These are phyloP conservation scores for Dendropsophus ebraccatus DNA, from an alignment of 2,113 vertebrate species.

Conservation along the genomic window DNA sequence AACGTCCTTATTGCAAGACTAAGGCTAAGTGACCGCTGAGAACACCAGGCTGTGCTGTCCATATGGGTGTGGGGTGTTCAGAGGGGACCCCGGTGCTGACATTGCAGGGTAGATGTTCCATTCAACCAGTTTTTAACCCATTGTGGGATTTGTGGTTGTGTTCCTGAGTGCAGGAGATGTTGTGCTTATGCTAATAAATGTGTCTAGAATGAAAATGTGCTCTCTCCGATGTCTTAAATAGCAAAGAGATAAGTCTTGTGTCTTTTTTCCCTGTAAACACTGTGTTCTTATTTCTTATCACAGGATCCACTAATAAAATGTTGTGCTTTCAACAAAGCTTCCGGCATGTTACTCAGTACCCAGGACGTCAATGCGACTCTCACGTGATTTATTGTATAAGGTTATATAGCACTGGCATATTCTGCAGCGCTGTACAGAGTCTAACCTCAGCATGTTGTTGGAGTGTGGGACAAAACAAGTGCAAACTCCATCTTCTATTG, in stretches of 20 bases:
- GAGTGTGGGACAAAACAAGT: too few species aligned
- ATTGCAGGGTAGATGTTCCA: constrained; percentile 54
- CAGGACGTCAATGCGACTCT: not conserved
- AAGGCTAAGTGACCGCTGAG: not conserved
- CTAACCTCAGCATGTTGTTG: too few species aligned
- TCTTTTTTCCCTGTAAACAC: constrained; percentile 56
- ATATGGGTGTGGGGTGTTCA: constrained; percentile 17
- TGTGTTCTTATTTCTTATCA: constrained; percentile 57
- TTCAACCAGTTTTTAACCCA: constrained; percentile 53
- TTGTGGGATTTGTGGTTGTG: constrained; percentile 59
- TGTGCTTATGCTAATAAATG: constrained; percentile 58
- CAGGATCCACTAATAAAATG: constrained; percentile 58
- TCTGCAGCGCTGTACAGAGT: too few species aligned
- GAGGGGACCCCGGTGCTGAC: constrained; percentile 16
- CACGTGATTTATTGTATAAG: not conserved
- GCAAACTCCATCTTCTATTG: too few species aligned
- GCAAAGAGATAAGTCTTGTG: constrained; percentile 56
- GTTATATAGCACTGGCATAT: too few species aligned
- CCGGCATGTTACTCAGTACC: not conserved
- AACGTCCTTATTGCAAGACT: not conserved
- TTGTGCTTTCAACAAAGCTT: constrained; percentile 44
- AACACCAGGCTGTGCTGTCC: not conserved
- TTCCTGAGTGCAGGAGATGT: constrained; percentile 57
- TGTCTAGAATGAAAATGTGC: constrained; percentile 55
- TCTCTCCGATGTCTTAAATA: constrained; percentile 55